Conservation (phyloP, 2,797 vertebrate species). For the Enteromius argenteus region DNA sequence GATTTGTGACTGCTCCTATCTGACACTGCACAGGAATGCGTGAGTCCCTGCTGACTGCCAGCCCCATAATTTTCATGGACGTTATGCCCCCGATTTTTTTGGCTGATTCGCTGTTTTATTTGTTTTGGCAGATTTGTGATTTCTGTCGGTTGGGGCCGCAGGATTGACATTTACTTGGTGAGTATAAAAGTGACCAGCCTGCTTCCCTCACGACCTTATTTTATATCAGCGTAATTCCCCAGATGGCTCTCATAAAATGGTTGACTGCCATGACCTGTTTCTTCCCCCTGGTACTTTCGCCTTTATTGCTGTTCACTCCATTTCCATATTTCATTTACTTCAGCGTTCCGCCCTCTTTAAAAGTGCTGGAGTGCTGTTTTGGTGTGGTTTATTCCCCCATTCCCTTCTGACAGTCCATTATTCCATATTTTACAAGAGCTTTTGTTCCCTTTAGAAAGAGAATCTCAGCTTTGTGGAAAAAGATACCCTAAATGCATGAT, state of each 20-base stretch:
- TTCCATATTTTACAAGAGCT: slow-evolving; percentile 4
- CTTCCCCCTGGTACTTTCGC: slow-evolving; percentile 30
- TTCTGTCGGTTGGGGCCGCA: slow-evolving; percentile 80
- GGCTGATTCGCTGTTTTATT: slow-evolving; percentile 42
- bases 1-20: slow-evolving; percentile 79
- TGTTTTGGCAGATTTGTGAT: slow-evolving; percentile 74
- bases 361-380: slow-evolving; percentile 10
- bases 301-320: slow-evolving; percentile 55
- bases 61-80: neutral
- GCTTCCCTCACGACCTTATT: slow-evolving; percentile 34
- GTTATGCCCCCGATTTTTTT: slow-evolving; percentile 26
- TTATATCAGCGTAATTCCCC: slow-evolving; percentile 49
- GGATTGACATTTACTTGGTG: slow-evolving; percentile 80
- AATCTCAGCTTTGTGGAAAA: neutral
- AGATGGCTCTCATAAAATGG: slow-evolving; percentile 61
- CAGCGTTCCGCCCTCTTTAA: slow-evolving; percentile 42
- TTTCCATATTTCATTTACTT: slow-evolving; percentile 66
- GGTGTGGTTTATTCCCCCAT: slow-evolving; percentile 12
- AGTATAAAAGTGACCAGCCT: slow-evolving; percentile 69
- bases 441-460: slow-evolving; percentile 12
- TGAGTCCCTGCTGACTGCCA: slow-evolving; percentile 65
- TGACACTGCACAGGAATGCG: slow-evolving; percentile 79
- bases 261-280: slow-evolving; percentile 59
- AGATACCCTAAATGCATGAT: neutral
- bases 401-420: slow-evolving; percentile 4